Evolutionary conservation across 1,140 invertebrate genomes (phyloP).

Genomic region (Solen grandis): DNA sequence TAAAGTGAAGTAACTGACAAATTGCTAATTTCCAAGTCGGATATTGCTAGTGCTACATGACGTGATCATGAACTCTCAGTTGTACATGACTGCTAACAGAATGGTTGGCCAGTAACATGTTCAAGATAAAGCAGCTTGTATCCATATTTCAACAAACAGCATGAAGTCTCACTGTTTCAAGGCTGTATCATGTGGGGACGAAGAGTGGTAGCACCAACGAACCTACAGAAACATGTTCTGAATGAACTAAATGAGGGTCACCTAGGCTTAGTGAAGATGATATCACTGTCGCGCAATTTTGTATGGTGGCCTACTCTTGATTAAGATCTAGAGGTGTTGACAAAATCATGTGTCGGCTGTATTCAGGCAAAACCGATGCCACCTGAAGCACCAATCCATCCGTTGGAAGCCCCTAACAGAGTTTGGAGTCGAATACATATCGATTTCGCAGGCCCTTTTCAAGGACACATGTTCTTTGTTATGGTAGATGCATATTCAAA

Average conservation of each 20-base stretch:
- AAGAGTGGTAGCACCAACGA: constrained; percentile 78
- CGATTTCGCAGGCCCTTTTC: constrained; percentile 67
- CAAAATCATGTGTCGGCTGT: constrained; percentile 81
- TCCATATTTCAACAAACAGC: constrained; percentile 4
- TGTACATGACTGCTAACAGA: background rate
- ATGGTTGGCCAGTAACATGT: too few species aligned
- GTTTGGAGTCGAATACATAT: constrained; percentile 58
- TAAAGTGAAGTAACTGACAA: background rate
- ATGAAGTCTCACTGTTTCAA: constrained; percentile 49
- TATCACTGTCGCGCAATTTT: constrained; percentile 81
- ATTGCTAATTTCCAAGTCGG: constrained; percentile 13
- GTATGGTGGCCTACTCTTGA: constrained; percentile 83
- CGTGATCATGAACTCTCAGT: constrained; percentile 21
- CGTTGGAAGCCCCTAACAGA: constrained; percentile 47
- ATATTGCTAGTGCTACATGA: background rate
- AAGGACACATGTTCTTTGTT: constrained; percentile 40
- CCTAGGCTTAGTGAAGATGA: constrained; percentile 83
- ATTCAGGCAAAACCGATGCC: constrained; percentile 12
- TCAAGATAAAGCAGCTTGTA: too few species aligned
- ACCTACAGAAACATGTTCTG: constrained; percentile 73
- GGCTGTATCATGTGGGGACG: constrained; percentile 57
- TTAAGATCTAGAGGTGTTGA: constrained; percentile 76
- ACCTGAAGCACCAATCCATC: constrained; percentile 38
- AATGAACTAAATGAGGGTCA: constrained; percentile 81
- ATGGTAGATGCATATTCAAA: constrained; percentile 61